Evolutionary conservation across 2,113 vertebrate species (phyloP).

Genomic region (Tamias sibiricus): DNA sequence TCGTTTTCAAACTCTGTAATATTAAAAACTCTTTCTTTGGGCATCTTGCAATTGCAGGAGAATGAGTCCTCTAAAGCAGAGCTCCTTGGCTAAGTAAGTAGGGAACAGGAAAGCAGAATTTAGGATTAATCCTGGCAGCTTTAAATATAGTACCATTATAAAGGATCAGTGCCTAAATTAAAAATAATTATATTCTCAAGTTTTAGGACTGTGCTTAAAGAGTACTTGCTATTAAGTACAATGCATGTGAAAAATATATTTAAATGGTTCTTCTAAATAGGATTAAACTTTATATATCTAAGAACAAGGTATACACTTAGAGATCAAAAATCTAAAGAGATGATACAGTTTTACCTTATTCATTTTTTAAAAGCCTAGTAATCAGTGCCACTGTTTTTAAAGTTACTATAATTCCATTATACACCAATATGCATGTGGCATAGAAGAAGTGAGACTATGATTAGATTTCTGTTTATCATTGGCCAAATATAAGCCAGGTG

Average conservation of each 20-base stretch:
- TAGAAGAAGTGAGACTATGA: fast-evolving
- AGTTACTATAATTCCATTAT: background rate
- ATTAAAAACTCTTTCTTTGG: background rate
- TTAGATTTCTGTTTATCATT: background rate
- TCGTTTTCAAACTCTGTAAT: background rate
- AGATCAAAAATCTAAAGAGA: background rate
- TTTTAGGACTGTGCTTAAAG: background rate
- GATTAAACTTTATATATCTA: background rate
- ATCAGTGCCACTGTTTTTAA: background rate
- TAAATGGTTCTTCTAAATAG: background rate
- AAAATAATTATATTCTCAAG: background rate
- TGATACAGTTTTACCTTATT: no score
- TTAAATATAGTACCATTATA: background rate
- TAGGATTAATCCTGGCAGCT: no score
- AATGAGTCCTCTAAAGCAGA: background rate
- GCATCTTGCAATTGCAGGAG: background rate
- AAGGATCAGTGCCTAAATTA: background rate
- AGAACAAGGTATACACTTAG: background rate
- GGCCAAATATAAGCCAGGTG: fast-evolving
- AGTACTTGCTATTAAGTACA: background rate
- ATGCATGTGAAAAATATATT: background rate
- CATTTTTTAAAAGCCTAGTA: background rate
- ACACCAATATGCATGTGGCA: fast-evolving
- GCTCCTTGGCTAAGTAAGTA: background rate
- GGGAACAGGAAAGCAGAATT: fast-evolving